phyloP scores from a whole-genome alignment of 2,888 invertebrate species.

The Atethmia centrago region DNA sequence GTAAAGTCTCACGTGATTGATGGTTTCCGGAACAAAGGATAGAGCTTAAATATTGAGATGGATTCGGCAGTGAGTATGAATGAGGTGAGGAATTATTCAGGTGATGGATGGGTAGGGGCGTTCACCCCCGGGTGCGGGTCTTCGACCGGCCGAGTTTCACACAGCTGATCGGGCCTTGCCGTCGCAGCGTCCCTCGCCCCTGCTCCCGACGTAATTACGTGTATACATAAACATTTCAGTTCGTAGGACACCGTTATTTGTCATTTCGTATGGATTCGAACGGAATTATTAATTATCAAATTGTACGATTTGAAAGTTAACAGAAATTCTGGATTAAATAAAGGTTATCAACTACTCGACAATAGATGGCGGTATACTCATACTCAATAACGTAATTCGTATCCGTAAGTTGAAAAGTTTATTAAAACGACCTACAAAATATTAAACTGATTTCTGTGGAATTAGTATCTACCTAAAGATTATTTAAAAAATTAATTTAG shows the following conservation, averaged over 20 bases:
- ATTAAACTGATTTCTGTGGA: background rate
- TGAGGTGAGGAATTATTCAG: slow-evolving; percentile 86
- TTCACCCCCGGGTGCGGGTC: slow-evolving; percentile 82
- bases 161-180: slow-evolving; percentile 83
- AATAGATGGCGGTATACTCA: slow-evolving; percentile 67
- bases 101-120: slow-evolving; percentile 81
- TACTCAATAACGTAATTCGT: slow-evolving; percentile 14
- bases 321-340: background rate
- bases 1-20: slow-evolving; percentile 73
- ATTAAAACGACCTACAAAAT: background rate
- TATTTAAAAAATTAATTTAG: background rate
- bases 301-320: background rate
- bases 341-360: slow-evolving; percentile 62
- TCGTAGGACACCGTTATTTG: slow-evolving; percentile 73
- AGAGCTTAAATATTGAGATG: slow-evolving; percentile 84
- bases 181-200: slow-evolving; percentile 68
- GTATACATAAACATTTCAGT: slow-evolving; percentile 75
- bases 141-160: slow-evolving; percentile 87
- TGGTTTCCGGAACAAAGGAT: slow-evolving; percentile 82
- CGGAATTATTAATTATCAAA: slow-evolving; percentile 8
- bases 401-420: background rate
- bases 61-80: slow-evolving; percentile 84
- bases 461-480: background rate
- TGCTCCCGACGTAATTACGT: slow-evolving; percentile 66
- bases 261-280: slow-evolving; percentile 40